Evolutionary conservation across 2,113 vertebrate genomes (phyloP).

Genomic region (Illadopsis cleaveri): DNA sequence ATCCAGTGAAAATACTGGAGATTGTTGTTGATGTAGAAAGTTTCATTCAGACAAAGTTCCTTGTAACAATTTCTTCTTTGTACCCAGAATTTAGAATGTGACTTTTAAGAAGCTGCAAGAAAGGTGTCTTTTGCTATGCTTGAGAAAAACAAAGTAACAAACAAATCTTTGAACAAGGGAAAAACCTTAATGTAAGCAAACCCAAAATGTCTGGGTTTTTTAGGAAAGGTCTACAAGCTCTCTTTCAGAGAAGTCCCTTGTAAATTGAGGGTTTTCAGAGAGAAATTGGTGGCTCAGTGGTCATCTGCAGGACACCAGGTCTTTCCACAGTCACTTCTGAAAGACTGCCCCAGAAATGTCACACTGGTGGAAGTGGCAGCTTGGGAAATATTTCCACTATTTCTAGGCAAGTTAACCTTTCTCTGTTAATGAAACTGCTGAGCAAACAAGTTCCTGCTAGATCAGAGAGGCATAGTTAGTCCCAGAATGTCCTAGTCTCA

Average conservation of each 20-base stretch:
- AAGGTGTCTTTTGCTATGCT: not conserved
- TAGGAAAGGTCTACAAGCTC: not conserved
- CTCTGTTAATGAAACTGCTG: not conserved
- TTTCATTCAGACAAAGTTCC: not conserved
- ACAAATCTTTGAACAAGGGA: fast-evolving
- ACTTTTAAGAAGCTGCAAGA: not conserved
- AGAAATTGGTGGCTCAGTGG: not conserved
- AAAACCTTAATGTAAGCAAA: not conserved
- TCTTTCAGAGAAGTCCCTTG: not conserved
- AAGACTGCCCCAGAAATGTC: not conserved
- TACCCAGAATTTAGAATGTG: not conserved
- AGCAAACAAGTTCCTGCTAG: not conserved
- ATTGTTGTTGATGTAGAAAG: not conserved
- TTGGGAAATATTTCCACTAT: not conserved
- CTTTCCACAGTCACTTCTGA: not conserved
- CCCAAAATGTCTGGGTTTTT: not conserved
- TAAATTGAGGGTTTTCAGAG: not conserved
- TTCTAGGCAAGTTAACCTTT: not conserved
- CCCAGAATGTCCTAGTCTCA: not conserved
- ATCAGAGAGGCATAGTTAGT: not conserved
- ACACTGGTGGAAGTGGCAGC: not conserved
- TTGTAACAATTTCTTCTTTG: not conserved
- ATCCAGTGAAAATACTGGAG: not conserved
- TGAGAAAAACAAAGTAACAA: not conserved
- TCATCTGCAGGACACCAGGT: not conserved